phyloP scores from a whole-genome alignment of 2,888 invertebrate species.

The Timandra comae region DNA sequence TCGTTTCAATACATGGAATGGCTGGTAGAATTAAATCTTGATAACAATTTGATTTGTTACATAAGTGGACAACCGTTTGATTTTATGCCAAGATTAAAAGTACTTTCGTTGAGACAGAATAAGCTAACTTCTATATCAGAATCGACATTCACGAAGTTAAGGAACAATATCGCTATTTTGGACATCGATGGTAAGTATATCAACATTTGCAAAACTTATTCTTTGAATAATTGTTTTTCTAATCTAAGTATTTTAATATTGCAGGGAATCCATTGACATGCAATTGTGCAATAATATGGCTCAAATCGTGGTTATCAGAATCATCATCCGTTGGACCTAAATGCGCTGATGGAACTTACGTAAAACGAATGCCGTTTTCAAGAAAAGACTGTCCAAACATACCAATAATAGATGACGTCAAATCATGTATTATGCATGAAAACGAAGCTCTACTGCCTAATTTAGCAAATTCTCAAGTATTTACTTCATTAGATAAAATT shows the following conservation, averaged over 20 bases:
- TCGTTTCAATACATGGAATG: slow-evolving; percentile 86
- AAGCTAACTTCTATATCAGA: slow-evolving; percentile 85
- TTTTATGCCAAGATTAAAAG: slow-evolving; percentile 88
- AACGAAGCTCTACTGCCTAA: slow-evolving; percentile 77
- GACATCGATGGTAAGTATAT: slow-evolving; percentile 85
- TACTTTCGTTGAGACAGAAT: slow-evolving; percentile 86
- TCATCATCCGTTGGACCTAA: slow-evolving; percentile 84
- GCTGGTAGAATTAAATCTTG: slow-evolving; percentile 90
- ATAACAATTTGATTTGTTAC: slow-evolving; percentile 88
- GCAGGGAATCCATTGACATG: slow-evolving; percentile 90
- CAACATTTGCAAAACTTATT: not conserved
- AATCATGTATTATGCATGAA: slow-evolving; percentile 80
- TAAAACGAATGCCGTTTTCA: slow-evolving; percentile 84
- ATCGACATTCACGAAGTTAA: slow-evolving; percentile 82
- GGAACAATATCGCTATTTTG: slow-evolving; percentile 88
- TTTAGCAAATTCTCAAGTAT: slow-evolving; percentile 76
- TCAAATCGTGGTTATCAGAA: slow-evolving; percentile 88
- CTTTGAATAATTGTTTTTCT: not conserved
- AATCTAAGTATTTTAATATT: slow-evolving; percentile 22
- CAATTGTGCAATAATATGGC: slow-evolving; percentile 88
- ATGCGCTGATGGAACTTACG: slow-evolving; percentile 85
- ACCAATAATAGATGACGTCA: slow-evolving; percentile 68
- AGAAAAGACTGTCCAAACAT: slow-evolving; percentile 79
- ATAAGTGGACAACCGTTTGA: slow-evolving; percentile 89
- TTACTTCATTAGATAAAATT: slow-evolving; percentile 76